A percentile compares a stretch with the other conserved stretches of the same genome.
Conservation (phyloP, 2,113 vertebrate genomes). For the Peucedramus taeniatus region DNA sequence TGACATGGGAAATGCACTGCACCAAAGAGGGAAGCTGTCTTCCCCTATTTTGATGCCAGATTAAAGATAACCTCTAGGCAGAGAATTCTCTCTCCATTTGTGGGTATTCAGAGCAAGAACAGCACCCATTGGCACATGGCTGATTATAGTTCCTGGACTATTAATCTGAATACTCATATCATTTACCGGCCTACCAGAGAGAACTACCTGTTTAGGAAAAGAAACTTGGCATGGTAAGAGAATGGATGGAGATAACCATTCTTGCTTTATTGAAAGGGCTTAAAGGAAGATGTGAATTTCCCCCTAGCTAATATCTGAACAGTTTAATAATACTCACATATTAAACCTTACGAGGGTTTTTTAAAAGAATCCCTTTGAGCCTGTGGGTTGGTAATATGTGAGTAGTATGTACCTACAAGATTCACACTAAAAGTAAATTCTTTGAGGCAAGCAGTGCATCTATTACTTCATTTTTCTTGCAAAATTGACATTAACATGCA, state of each 20-base stretch:
- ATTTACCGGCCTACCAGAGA: not conserved
- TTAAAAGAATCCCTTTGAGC: not conserved
- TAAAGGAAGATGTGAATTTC: not conserved
- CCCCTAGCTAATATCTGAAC: not conserved
- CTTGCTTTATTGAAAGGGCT: not conserved
- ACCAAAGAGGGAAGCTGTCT: conserved; percentile 51
- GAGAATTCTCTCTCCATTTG: not conserved
- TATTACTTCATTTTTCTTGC: conserved; percentile 16
- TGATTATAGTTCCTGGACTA: not conserved
- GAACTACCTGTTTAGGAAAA: not conserved
- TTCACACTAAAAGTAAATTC: not conserved
- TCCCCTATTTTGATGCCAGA: conserved; percentile 25
- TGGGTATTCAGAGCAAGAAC: conserved; percentile 11
- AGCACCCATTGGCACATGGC: not conserved
- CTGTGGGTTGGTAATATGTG: not conserved
- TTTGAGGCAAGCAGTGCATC: not conserved
- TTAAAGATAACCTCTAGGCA: conserved; percentile 34
- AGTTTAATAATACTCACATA: not conserved
- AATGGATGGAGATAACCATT: not conserved
- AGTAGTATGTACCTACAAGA: not conserved
- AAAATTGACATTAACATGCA: conserved; percentile 18
- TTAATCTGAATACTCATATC: not conserved
- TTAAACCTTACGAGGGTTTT: not conserved
- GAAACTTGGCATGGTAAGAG: not conserved
- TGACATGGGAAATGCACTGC: conserved; percentile 68